phyloP scores from a whole-genome alignment of 2,797 vertebrate species.

The Hylomyscus alleni region DNA sequence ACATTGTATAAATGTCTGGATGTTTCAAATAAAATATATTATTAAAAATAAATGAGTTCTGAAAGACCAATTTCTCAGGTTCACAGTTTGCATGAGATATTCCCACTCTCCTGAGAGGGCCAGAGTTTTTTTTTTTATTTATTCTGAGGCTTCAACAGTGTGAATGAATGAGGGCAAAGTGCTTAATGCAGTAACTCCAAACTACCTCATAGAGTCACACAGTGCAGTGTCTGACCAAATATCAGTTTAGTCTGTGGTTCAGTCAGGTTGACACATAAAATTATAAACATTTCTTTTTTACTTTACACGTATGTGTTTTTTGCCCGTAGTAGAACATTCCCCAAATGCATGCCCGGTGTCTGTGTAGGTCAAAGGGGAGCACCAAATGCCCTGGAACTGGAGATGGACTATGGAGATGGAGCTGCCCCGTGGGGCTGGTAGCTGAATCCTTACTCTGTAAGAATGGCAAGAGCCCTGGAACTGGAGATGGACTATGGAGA shows the following conservation, averaged over 20 bases:
- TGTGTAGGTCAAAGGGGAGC: too few species aligned
- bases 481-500: not conserved
- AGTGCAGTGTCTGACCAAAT: not conserved
- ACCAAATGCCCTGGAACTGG: not conserved
- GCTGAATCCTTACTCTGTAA: not conserved
- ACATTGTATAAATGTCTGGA: not conserved
- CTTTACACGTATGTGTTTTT: not conserved
- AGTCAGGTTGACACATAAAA: not conserved
- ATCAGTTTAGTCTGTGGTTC: not conserved
- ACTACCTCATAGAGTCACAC: not conserved
- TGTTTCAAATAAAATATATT: not conserved
- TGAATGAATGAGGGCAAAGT: not conserved
- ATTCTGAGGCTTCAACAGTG: not conserved
- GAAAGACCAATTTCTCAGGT: not conserved
- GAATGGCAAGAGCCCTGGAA: not conserved
- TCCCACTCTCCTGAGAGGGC: not conserved
- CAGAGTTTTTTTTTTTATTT: not conserved
- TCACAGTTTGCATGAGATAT: not conserved
- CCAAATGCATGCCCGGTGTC: not conserved
- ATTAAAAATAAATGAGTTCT: not conserved
- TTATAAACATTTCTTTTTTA: conserved; percentile 2
- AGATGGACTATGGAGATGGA: too few species aligned
- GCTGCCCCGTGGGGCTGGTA: not conserved
- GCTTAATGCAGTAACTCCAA: not conserved
- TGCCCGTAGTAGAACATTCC: not conserved